Evolutionary conservation across 1,140 invertebrate species (phyloP).

Genomic region (Oppia nitens): DNA sequence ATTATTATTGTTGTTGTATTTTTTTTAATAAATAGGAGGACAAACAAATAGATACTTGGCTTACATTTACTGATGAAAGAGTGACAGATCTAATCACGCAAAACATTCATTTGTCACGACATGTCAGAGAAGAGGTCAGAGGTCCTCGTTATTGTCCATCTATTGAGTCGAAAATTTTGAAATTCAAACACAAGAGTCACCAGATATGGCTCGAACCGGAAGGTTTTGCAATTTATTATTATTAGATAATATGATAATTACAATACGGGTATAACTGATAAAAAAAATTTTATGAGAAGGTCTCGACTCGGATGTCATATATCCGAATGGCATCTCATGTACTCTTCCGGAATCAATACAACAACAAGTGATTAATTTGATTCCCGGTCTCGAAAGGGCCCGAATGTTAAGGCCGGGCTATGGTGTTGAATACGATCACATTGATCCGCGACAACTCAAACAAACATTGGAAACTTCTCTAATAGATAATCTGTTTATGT

Average conservation of each 20-base stretch:
- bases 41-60: conserved; percentile 50
- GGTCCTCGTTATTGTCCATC: conserved; percentile 82
- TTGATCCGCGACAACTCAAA: conserved; percentile 72
- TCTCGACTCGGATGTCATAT: conserved; percentile 56
- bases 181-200: conserved; percentile 49
- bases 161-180: conserved; percentile 73
- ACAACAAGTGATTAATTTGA: conserved; percentile 47
- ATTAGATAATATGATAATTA: too few relatives aligned
- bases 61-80: conserved; percentile 49
- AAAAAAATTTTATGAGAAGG: conserved; percentile 22
- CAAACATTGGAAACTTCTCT: conserved; percentile 57
- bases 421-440: conserved; percentile 79
- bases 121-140: conserved; percentile 54
- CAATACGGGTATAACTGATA: background rate
- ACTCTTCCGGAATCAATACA: conserved; percentile 69
- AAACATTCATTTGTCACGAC: conserved; percentile 61
- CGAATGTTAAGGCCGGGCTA: conserved; percentile 56
- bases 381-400: conserved; percentile 59
- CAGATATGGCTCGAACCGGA: conserved; percentile 83
- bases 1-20: background rate
- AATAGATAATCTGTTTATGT: conserved; percentile 58
- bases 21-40: conserved; percentile 37
- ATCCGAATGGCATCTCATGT: conserved; percentile 77
- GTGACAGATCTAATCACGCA: conserved; percentile 54
- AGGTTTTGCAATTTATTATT: too few relatives aligned